These are phyloP conservation scores for Ischnura elegans DNA, from an alignment of 2,888 invertebrate genomes.

Conservation along the genomic window DNA sequence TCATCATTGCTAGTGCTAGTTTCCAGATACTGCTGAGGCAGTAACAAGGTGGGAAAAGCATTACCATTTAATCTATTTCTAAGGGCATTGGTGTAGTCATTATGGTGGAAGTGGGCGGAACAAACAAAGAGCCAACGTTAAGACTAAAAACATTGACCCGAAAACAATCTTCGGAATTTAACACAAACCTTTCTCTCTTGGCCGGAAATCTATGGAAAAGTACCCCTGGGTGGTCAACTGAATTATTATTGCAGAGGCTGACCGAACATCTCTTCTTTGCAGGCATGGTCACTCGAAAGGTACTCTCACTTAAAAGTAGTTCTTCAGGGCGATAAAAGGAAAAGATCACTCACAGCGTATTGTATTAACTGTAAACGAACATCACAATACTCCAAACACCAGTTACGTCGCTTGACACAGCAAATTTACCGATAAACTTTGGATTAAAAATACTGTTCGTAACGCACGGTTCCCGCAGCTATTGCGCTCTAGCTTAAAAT, in stretches of 20 bases:
- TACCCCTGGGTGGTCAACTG: background rate
- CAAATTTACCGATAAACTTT: background rate
- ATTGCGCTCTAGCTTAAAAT: background rate
- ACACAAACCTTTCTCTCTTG: background rate
- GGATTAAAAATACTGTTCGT: background rate
- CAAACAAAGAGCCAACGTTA: background rate
- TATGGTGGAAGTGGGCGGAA: background rate
- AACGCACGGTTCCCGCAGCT: background rate
- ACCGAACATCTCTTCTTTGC: background rate
- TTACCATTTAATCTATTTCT: background rate
- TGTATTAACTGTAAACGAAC: background rate
- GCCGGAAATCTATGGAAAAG: conserved; percentile 3
- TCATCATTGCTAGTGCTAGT: background rate
- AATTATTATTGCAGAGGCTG: conserved; percentile 3
- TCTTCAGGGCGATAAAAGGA: background rate
- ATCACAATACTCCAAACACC: background rate
- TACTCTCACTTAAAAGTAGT: no score
- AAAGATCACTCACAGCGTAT: background rate
- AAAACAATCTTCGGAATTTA: background rate
- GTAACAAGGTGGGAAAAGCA: background rate
- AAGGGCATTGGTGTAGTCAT: background rate
- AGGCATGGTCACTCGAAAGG: background rate
- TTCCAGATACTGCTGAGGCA: background rate
- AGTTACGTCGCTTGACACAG: background rate
- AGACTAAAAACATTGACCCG: background rate